Conservation (phyloP, 2,797 vertebrate genomes). For the Austrolebias charrua region DNA sequence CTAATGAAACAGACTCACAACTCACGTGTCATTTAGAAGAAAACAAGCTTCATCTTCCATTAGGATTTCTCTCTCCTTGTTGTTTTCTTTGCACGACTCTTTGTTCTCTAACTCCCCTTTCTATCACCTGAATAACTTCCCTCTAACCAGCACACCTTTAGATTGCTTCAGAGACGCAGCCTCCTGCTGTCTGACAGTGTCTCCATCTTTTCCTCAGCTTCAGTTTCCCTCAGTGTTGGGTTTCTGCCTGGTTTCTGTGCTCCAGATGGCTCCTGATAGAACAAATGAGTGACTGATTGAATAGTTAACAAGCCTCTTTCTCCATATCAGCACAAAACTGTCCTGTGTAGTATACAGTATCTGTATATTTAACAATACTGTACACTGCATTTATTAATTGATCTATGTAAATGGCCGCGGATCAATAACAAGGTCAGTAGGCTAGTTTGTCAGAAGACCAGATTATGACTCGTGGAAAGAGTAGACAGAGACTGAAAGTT, state of each 20-base stretch:
- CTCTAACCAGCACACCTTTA: constrained; percentile 15
- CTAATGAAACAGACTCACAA: constrained; percentile 33
- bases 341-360: background rate
- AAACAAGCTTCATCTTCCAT: constrained; percentile 40
- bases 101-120: constrained; percentile 25
- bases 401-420: too few species aligned
- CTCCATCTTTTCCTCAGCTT: constrained; percentile 52
- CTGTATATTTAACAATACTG: too few species aligned
- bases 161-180: constrained; percentile 52
- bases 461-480: too few species aligned
- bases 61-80: constrained; percentile 32
- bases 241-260: constrained; percentile 35
- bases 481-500: too few species aligned
- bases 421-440: too few species aligned
- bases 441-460: too few species aligned
- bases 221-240: constrained; percentile 38
- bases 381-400: too few species aligned
- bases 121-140: constrained; percentile 39
- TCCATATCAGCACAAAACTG: constrained; percentile 21
- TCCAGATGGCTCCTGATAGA: constrained; percentile 50
- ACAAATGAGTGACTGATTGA: constrained; percentile 42
- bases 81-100: constrained; percentile 15
- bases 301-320: constrained; percentile 23
- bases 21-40: constrained; percentile 35
- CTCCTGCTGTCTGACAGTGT: constrained; percentile 63